Conservation (phyloP, 2,797 vertebrate genomes). For the Pangasius djambal region DNA sequence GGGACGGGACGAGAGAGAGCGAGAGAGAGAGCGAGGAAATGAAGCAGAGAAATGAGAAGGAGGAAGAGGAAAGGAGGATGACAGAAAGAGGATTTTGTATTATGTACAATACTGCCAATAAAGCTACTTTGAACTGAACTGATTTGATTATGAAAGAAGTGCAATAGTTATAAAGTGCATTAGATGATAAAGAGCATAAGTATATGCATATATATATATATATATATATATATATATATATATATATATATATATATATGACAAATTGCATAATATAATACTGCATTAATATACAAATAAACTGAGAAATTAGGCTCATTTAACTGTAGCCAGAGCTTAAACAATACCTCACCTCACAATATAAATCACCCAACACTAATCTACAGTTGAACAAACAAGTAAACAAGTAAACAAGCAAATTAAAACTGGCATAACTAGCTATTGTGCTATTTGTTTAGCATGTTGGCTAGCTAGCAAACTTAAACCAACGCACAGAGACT, state of each 20-base stretch:
- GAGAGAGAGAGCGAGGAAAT: slow-evolving; percentile 5
- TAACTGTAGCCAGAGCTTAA: background rate
- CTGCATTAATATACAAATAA: background rate
- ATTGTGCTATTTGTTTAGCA: background rate
- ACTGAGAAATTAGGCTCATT: background rate
- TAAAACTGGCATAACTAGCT: background rate
- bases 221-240: background rate
- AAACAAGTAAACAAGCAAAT: background rate
- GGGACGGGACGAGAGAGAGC: background rate
- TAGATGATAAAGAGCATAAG: background rate
- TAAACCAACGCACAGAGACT: background rate
- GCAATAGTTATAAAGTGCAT: background rate
- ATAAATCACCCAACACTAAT: background rate
- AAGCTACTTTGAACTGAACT: background rate
- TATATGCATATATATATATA: no score
- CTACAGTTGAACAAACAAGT: background rate
- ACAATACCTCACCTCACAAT: background rate
- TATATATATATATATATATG: background rate
- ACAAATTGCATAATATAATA: background rate
- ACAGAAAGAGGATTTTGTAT: background rate
- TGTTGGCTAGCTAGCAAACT: slow-evolving; percentile 28
- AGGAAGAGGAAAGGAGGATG: background rate
- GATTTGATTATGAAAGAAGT: background rate
- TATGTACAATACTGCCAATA: background rate
- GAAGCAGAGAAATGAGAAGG: background rate